Base-by-base conservation (phyloP, 2,797 vertebrate genomes). In the Harpagifer antarcticus region DNA sequence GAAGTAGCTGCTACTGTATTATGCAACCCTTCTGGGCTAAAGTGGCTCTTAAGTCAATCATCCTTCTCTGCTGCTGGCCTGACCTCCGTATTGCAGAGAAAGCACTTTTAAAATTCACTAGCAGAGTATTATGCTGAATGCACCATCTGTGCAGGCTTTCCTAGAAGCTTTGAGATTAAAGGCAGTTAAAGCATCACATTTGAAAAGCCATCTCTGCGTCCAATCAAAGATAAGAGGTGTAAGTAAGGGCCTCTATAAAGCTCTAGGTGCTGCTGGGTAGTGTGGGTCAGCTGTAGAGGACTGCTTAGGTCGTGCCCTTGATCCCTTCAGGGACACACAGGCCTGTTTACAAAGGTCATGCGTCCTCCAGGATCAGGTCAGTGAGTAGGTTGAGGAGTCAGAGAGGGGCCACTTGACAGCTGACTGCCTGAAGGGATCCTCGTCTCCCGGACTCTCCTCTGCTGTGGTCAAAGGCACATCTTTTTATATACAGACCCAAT, bases 81-180 rank as follows among this genome's bases (percentile, higher is more conserved):
- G 91, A 91, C 91, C 89, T 92, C 90, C 84, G 81, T 86, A 90
- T 77, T 89, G 89, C 92, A 88, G 81, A 86, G 86, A 90, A 88
- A 91, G 89, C 86, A 82, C 85, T 91, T 89, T 89, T 40, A 88
- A 88, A 90, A 87, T 84, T 90, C 91, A 88, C 86, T 68, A 81
- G 79, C 56, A 14, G 9, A 37, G 88, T 86, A 89, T 90, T 91
- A 89, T 66, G 83, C 87, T 72, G 83, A 84, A 88, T 80, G 82
- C 89, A 61, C 91, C 92, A 94, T 92, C 92, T 94, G 93, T 91
- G 88, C 89, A 61, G 83, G 88, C 89, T 93, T 90, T 90, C 85
- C 82, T 76, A 74, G 80, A 82, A 82, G 82, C 85, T 56, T 2
- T 17, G 50, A 91, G 88, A 92, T 93, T 91, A 92, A 89, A 90